These are phyloP conservation scores for Marmota monax DNA, from an alignment of 2,113 vertebrate species.

Conservation along the genomic window DNA sequence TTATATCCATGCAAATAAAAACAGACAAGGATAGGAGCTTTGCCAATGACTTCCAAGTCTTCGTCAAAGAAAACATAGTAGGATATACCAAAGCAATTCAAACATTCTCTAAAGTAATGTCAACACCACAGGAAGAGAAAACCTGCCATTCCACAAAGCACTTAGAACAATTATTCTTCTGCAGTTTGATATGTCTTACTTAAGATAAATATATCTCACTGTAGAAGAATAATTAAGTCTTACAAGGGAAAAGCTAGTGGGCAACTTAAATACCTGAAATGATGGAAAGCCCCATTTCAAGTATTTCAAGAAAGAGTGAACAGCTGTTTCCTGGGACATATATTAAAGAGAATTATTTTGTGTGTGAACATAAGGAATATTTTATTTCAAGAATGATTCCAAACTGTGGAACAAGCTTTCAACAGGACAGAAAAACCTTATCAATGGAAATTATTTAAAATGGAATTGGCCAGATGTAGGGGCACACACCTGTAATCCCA, in stretches of 20 bases:
- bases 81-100: not conserved
- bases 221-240: not conserved
- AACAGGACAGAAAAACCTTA: not conserved
- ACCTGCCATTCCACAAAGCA: not conserved
- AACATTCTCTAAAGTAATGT: slow-evolving; percentile 25
- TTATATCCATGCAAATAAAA: slow-evolving; percentile 23
- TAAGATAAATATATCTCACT: too few species aligned
- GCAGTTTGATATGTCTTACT: not conserved
- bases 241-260: not conserved
- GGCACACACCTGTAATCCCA: too few species aligned
- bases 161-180: not conserved
- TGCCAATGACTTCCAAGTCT: not conserved
- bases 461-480: not conserved
- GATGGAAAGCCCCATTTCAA: not conserved
- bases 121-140: not conserved
- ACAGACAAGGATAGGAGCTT: not conserved
- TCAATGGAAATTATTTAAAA: slow-evolving; percentile 42
- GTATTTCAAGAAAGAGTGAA: not conserved
- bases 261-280: not conserved
- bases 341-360: too few species aligned
- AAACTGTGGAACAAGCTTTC: slow-evolving; percentile 9
- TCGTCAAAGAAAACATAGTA: not conserved
- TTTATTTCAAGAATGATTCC: slow-evolving; percentile 53
- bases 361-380: not conserved
- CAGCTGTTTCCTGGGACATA: not conserved